Evolutionary conservation across 2,797 vertebrate species (phyloP).

Genomic region (Pogoniulus pusillus): DNA sequence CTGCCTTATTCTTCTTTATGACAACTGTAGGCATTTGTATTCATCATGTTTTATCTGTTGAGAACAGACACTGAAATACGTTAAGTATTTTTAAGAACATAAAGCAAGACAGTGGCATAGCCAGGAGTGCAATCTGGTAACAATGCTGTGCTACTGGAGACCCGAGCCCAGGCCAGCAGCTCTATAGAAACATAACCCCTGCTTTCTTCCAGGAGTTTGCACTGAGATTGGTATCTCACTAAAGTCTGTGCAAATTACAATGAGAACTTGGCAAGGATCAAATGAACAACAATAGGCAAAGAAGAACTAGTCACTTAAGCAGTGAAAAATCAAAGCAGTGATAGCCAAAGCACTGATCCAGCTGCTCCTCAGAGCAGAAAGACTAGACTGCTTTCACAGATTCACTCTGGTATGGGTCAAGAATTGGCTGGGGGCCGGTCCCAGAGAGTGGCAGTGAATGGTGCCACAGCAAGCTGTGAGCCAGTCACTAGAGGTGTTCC

Average conservation of each 20-base stretch:
- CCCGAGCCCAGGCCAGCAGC: background rate
- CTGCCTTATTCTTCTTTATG: background rate
- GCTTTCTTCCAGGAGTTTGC: background rate
- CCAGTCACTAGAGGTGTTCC: no score
- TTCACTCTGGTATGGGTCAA: no score
- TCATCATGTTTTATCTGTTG: background rate
- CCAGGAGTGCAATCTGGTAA: background rate
- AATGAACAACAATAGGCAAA: background rate
- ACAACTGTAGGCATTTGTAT: background rate
- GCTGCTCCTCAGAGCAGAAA: background rate
- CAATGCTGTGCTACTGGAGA: fast-evolving
- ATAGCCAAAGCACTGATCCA: background rate
- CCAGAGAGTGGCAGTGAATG: no score
- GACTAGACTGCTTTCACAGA: background rate
- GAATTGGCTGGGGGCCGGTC: no score
- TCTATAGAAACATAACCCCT: background rate
- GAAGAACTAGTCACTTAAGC: background rate
- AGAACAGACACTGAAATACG: background rate
- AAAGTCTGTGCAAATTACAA: background rate
- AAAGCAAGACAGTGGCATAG: background rate
- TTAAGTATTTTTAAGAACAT: background rate
- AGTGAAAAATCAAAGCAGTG: background rate
- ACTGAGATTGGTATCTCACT: background rate
- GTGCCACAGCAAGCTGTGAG: no score
- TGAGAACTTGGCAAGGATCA: background rate